phyloP scores from a whole-genome alignment of 1,140 invertebrate genomes.

The Drosophila bifasciata region DNA sequence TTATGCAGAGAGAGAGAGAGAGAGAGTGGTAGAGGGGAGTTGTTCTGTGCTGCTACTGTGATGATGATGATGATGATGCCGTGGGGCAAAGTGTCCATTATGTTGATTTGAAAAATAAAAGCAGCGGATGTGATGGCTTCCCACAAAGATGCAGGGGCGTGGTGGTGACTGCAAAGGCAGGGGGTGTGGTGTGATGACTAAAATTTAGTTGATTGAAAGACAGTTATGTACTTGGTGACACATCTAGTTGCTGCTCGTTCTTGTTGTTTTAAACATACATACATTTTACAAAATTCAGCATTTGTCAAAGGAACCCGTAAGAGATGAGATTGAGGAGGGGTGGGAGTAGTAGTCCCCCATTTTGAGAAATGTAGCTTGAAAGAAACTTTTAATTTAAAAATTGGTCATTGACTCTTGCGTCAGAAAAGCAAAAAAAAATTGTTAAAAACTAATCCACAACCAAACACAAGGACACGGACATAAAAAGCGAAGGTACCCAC shows the following conservation, averaged over 20 bases:
- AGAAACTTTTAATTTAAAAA: too few species aligned
- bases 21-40: neutral
- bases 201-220: slow-evolving; percentile 78
- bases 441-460: too few species aligned
- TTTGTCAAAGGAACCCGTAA: neutral
- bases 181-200: slow-evolving; percentile 10
- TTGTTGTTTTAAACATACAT: neutral
- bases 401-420: too few species aligned
- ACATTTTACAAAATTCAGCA: too few species aligned
- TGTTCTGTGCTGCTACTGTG: too few species aligned
- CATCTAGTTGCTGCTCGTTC: too few species aligned
- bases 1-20: slow-evolving; percentile 1
- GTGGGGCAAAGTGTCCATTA: slow-evolving; percentile 78
- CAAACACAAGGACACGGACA: too few species aligned
- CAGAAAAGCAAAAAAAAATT: too few species aligned
- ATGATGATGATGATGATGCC: slow-evolving; percentile 35
- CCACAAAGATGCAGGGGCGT: slow-evolving; percentile 48
- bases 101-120: slow-evolving; percentile 82
- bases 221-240: slow-evolving; percentile 54
- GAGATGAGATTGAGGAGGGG: too few species aligned
- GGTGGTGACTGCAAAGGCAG: neutral
- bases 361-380: too few species aligned
- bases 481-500: too few species aligned
- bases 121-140: slow-evolving; percentile 60
- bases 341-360: neutral